Conservation (phyloP, 92 coral and sea anemone genomes). For the Montipora capitata region DNA sequence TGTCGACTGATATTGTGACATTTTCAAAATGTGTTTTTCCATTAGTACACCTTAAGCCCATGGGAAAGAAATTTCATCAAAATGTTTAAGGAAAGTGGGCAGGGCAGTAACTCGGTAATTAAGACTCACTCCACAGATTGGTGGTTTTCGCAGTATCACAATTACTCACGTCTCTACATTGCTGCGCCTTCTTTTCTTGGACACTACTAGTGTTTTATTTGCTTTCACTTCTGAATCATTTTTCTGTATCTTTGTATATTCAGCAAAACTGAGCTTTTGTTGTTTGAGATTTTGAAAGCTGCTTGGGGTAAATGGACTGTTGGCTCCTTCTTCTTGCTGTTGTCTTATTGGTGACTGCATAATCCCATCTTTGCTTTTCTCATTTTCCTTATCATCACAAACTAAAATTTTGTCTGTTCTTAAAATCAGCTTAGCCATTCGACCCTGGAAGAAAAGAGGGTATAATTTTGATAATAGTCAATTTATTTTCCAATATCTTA, state of each 20-base stretch:
- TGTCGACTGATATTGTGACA: too few relatives aligned
- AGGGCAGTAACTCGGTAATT: too few relatives aligned
- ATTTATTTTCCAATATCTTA: too few relatives aligned
- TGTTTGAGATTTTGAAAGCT: conserved; percentile 40
- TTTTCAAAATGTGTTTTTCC: too few relatives aligned
- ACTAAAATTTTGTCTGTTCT: conserved; percentile 51
- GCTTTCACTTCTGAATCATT: not conserved
- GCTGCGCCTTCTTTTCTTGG: conserved; percentile 44
- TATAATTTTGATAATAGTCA: too few relatives aligned
- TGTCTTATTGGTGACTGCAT: conserved; percentile 61
- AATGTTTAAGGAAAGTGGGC: too few relatives aligned
- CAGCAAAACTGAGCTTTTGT: conserved; percentile 51
- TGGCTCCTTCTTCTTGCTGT: not conserved
- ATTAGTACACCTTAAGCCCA: too few relatives aligned
- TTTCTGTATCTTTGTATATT: not conserved
- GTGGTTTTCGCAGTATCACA: not conserved
- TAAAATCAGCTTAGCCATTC: conserved; percentile 86
- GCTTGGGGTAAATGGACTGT: conserved; percentile 42
- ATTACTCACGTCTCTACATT: not conserved
- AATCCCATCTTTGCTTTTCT: conserved; percentile 21
- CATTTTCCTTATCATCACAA: conserved; percentile 72
- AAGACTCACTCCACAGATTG: too few relatives aligned
- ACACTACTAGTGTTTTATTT: not conserved
- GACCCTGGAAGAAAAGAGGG: conserved; percentile 57
- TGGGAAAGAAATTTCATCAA: too few relatives aligned